These are phyloP conservation scores for Sakesphorus luctuosus DNA, from an alignment of 2,113 vertebrate species.

Conservation along the genomic window DNA sequence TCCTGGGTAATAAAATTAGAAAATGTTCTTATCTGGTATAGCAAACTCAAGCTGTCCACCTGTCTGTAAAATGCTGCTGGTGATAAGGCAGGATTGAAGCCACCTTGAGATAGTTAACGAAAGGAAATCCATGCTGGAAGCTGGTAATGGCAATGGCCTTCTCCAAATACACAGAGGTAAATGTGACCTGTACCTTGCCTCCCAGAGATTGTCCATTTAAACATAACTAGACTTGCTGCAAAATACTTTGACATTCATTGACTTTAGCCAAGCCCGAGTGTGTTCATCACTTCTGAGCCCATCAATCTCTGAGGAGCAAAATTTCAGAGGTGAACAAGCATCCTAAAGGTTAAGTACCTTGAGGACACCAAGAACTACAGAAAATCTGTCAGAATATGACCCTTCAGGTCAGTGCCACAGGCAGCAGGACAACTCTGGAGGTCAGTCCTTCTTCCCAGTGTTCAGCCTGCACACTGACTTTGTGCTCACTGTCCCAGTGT, in stretches of 20 bases:
- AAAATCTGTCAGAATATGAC: not conserved
- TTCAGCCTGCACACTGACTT: not conserved
- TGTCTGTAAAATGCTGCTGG: not conserved
- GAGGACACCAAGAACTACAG: not conserved
- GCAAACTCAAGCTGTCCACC: not conserved
- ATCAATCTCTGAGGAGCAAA: not conserved
- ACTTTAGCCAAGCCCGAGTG: not conserved
- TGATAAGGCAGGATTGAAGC: not conserved
- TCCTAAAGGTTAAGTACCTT: not conserved
- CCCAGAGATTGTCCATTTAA: not conserved
- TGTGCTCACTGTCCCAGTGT: not conserved
- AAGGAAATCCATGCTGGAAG: not conserved
- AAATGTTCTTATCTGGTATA: not conserved
- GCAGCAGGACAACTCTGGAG: not conserved
- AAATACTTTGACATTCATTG: not conserved
- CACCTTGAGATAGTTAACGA: not conserved
- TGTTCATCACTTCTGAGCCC: not conserved
- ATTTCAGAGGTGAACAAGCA: not conserved
- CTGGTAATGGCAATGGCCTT: not conserved
- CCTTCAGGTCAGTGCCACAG: not conserved
- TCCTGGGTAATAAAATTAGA: not conserved
- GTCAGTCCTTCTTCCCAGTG: not conserved
- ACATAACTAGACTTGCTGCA: not conserved
- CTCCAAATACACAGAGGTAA: not conserved
- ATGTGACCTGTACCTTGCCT: not conserved